These are phyloP conservation scores for Limnephilus lunatus DNA, from an alignment of 2,888 invertebrate species.

Conservation along the genomic window DNA sequence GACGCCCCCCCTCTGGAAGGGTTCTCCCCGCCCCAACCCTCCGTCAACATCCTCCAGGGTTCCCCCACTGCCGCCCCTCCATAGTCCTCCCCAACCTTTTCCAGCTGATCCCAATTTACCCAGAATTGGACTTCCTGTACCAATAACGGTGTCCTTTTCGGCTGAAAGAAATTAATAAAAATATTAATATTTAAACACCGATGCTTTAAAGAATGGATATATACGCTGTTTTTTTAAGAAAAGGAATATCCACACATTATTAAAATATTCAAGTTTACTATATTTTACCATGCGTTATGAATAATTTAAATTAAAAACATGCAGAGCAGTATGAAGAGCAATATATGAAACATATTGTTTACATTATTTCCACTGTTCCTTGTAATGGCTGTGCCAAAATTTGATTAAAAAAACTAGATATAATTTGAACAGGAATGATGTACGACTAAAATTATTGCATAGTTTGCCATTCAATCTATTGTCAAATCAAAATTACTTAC, in stretches of 20 bases:
- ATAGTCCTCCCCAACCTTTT: slow-evolving; percentile 76
- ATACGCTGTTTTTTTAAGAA: background rate
- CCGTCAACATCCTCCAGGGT: slow-evolving; percentile 78
- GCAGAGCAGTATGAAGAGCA: background rate
- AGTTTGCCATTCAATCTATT: background rate
- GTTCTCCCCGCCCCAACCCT: slow-evolving; percentile 76
- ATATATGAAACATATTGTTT: background rate
- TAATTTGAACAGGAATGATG: background rate
- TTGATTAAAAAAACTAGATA: background rate
- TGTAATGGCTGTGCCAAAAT: background rate
- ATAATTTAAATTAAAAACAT: background rate
- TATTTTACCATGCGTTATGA: background rate
- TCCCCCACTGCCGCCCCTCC: slow-evolving; percentile 83
- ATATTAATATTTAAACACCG: slow-evolving; percentile 10
- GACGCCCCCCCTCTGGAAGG: slow-evolving; percentile 83
- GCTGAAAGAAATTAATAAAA: slow-evolving; percentile 73
- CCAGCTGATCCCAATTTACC: slow-evolving; percentile 54
- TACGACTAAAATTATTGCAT: background rate
- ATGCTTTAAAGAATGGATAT: background rate
- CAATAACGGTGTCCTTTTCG: slow-evolving; percentile 75
- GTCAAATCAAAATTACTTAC: background rate
- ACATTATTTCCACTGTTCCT: background rate
- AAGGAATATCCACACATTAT: background rate
- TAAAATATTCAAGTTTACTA: background rate
- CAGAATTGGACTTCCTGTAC: slow-evolving; percentile 71